Conservation (phyloP, 2,797 vertebrate species). For the Pitangus sulphuratus region DNA sequence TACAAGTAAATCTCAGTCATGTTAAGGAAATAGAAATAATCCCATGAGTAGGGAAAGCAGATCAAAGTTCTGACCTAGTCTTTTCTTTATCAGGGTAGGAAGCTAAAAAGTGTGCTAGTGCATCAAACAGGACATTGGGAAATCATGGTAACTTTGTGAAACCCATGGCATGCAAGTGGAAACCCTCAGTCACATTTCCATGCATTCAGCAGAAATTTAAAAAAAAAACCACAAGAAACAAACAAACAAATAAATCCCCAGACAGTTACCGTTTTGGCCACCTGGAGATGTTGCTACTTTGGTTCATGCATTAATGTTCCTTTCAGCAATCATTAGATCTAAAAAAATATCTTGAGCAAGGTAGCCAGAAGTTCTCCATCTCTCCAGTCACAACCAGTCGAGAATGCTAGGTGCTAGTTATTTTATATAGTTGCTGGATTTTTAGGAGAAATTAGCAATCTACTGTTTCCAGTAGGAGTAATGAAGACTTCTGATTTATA, state of each 20-base stretch:
- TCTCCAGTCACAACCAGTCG: rapidly evolving
- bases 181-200: not conserved
- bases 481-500: not conserved
- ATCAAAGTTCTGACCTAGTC: not conserved
- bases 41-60: not conserved
- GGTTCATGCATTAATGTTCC: not conserved
- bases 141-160: not conserved
- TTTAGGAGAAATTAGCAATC: not conserved
- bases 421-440: not conserved
- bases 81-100: not conserved
- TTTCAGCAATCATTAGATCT: not conserved
- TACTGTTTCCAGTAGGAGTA: not conserved
- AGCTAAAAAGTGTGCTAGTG: not conserved
- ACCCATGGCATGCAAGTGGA: not conserved
- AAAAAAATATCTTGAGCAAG: not conserved
- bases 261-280: not conserved
- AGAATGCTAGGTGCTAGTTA: not conserved
- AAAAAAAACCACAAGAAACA: not conserved
- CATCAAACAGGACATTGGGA: not conserved
- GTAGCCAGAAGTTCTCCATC: not conserved
- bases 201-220: not conserved
- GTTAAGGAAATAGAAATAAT: not conserved
- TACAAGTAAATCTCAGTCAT: not conserved
- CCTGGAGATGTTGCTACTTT: not conserved
- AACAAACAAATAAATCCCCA: not conserved